Evolutionary conservation across 2,888 invertebrate species (phyloP).

Genomic region (Dicranocentrus wangi): DNA sequence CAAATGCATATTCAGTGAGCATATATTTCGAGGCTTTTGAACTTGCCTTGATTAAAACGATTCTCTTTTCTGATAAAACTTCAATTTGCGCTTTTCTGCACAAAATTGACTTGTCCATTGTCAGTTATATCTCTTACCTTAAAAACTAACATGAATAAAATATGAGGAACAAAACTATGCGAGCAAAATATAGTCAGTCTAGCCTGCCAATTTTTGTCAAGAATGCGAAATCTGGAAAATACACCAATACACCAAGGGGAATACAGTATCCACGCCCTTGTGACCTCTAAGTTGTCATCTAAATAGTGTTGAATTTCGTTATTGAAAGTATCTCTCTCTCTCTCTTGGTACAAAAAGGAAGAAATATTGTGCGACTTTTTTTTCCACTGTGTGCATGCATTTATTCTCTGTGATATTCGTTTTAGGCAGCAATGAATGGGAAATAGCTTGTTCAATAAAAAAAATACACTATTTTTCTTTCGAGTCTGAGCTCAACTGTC

Average conservation of each 20-base stretch:
- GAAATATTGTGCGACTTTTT: not conserved
- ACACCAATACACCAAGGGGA: not conserved
- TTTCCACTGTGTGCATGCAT: not conserved
- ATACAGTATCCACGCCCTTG: conserved; percentile 44
- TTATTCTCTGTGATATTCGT: not conserved
- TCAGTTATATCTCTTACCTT: not conserved
- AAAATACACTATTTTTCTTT: not conserved
- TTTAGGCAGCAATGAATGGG: conserved; percentile 1
- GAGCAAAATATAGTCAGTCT: not conserved
- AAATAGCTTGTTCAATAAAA: not conserved
- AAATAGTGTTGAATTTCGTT: conserved; percentile 31
- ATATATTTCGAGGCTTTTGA: not conserved
- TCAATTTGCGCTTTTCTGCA: not conserved
- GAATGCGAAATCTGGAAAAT: conserved; percentile 1
- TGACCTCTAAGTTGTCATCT: conserved; percentile 54
- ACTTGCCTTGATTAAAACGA: not conserved
- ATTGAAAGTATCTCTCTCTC: conserved; percentile 13
- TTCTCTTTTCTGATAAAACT: too few relatives aligned
- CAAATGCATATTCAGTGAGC: not conserved
- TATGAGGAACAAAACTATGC: too few relatives aligned
- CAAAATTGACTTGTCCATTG: not conserved
- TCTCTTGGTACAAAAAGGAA: too few relatives aligned
- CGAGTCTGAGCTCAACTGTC: not conserved
- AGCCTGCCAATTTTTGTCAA: not conserved
- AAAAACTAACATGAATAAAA: too few relatives aligned